phyloP scores from a whole-genome alignment of 2,888 invertebrate genomes.

The Aphodius granarius region DNA sequence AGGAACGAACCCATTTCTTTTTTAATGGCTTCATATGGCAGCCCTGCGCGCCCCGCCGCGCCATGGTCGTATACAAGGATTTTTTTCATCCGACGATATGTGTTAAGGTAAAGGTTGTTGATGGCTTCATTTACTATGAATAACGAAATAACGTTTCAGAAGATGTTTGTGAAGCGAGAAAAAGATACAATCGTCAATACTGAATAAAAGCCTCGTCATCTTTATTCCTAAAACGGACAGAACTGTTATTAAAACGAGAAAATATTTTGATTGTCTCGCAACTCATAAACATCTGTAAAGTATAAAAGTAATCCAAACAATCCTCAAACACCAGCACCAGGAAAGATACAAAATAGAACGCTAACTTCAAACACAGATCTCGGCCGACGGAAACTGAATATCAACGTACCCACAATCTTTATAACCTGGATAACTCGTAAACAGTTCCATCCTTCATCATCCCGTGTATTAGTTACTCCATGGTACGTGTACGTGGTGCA shows the following conservation, averaged over 20 bases:
- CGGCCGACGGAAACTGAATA: background rate
- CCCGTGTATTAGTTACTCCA: background rate
- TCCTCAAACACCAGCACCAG: background rate
- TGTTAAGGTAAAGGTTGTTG: background rate
- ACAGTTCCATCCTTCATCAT: background rate
- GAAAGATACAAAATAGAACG: background rate
- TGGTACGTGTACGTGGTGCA: background rate
- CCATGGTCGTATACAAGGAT: constrained; percentile 1
- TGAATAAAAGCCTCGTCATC: too few species aligned
- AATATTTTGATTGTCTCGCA: too few species aligned
- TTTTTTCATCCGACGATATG: background rate
- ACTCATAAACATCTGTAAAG: too few species aligned
- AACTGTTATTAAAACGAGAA: too few species aligned
- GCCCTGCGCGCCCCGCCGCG: background rate
- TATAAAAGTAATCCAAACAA: background rate
- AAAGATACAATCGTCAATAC: too few species aligned
- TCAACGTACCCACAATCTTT: background rate
- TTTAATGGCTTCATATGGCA: constrained; percentile 29
- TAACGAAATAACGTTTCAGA: background rate
- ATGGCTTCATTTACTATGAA: background rate
- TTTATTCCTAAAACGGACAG: too few species aligned
- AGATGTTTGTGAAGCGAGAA: too few species aligned
- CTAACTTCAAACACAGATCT: background rate
- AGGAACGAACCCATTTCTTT: constrained; percentile 18
- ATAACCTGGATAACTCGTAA: too few species aligned